Evolutionary conservation across 2,797 vertebrate genomes (phyloP).

Genomic region (Gymnodraco acuticeps): DNA sequence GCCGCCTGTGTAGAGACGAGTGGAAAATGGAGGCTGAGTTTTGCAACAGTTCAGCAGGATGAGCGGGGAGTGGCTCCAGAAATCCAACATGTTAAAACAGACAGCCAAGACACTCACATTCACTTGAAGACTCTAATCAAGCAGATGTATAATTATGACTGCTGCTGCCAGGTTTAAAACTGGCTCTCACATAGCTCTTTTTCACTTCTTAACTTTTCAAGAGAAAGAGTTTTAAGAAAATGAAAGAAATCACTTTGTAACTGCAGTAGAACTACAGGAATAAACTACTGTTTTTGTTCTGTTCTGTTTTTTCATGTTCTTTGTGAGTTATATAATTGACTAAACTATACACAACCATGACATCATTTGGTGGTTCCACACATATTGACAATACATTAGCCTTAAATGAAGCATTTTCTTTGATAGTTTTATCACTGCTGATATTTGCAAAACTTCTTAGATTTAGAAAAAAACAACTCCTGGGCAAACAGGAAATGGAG

Average conservation of each 20-base stretch:
- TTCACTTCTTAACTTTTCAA: background rate
- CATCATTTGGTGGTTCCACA: too few relatives aligned
- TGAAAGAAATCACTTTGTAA: background rate
- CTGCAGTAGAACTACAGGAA: background rate
- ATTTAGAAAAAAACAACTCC: too few relatives aligned
- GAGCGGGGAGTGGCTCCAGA: slow-evolving; percentile 14
- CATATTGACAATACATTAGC: too few relatives aligned
- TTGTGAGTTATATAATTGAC: too few relatives aligned
- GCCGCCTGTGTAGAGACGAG: slow-evolving; percentile 47
- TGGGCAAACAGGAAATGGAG: too few relatives aligned
- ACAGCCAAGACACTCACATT: background rate
- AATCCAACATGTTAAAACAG: background rate
- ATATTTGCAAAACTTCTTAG: too few relatives aligned
- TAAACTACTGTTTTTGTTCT: too few relatives aligned
- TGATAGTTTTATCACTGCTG: too few relatives aligned
- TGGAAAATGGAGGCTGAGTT: slow-evolving; percentile 63
- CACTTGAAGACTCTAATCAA: background rate
- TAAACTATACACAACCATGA: too few relatives aligned
- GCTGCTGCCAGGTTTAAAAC: background rate
- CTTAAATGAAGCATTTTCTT: too few relatives aligned
- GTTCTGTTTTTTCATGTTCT: too few relatives aligned
- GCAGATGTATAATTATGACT: slow-evolving; percentile 1
- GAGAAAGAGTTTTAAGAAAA: background rate
- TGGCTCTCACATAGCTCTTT: background rate
- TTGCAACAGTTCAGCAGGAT: slow-evolving; percentile 25